Base-by-base conservation (phyloP, 2,797 vertebrate species). In the Sylvilagus floridanus region DNA sequence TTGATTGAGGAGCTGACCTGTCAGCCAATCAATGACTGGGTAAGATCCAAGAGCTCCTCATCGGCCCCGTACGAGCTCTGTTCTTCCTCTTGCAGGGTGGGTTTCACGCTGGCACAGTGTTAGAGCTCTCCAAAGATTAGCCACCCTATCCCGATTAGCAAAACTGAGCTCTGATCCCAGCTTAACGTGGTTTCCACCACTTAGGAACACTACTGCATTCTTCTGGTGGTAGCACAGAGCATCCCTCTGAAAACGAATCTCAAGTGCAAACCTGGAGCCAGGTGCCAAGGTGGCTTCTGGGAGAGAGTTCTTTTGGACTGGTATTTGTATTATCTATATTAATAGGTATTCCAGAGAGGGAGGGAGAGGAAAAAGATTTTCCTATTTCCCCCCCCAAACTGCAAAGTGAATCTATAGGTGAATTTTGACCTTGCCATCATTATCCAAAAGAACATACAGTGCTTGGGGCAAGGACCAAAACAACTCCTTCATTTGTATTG, bases 61-160 rank as follows among this genome's bases (percentile, higher is more conserved):
- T 0, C 57, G 35, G 5, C 81, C 28, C 95, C 77, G 91, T 92
- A 75, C 94, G 91, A 96, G 79, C 73, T 82, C 66, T 90, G 52
- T 37, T 88, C 86, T 95, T 96, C 88, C 92, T 75, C 75, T 68
- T 62, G 32, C 76, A 19, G 6, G 24, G 30, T 1, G 37, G 77
- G 88, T 82, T 91, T 96, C 78, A 96, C 85, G 35, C 63, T 68
- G 76, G 91, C 79, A 9, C 24, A 86, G 87, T 62, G 87, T 93
- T 96, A 96, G 65, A 94, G 88, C 32, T 86, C 89, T 93, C 95
- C 78, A 86, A 90, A 97, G 92, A 94, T 57, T n/a, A 30, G 54
- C 96, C 97, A 95, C 94, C 86, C 92, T 50, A 35, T 94, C 91
- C 95, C 32, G 84, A 96, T 88, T 96, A 97, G 95, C 47, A 94